Evolutionary conservation across 2,888 invertebrate species (phyloP), one percentile per base, ranked within the genome.

Genomic region (Auanema freiburgensis): DNA sequence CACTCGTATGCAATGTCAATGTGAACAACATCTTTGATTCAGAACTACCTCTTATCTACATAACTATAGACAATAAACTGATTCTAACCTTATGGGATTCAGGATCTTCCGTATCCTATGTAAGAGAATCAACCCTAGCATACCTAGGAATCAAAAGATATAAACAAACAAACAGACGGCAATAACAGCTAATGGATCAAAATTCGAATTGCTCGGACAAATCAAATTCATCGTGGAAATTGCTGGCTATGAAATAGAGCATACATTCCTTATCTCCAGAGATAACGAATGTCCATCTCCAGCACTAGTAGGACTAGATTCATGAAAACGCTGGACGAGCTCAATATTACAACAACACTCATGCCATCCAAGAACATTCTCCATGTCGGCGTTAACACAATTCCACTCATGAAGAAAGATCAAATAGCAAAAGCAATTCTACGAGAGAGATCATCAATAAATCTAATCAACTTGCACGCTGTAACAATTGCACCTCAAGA

Each of bases 31-130:
- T 5, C 3, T 8, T 5, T 5, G 33, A 8, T 5, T 5, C 33
- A 8, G 33, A 33, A 5, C 8, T 33, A 33, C 60, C 60, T 42
- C 58, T 21, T 53, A 43, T 58, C 8, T 42, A 21, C 16, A 6
- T 60, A 24, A 43, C 41, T 5, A 12, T 60, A 16, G 56, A 40
- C 4, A 24, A 58, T 58, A 18, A 44, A 12, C 24, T n/a, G 16
- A 4, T 60, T 41, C 12, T 44, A 11, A 43, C 60, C 2, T 56
- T 60, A 14, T 43, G 40, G 60, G 60, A 60, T n/a, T 41, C 56
- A 16, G 60, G 60, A 41, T 40, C 57, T 4, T 25, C 57, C 2
- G n/a, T 57, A 2, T 58, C 61, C 3, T 61, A 59, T 18, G 6
- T 61, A 12, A 24, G 44, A 8, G 59, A 56, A 44, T 54, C 59